A percentile compares a stretch with the other conserved stretches of the same genome.
phyloP scores from a whole-genome alignment of 2,113 vertebrate species.

The Egretta garzetta region DNA sequence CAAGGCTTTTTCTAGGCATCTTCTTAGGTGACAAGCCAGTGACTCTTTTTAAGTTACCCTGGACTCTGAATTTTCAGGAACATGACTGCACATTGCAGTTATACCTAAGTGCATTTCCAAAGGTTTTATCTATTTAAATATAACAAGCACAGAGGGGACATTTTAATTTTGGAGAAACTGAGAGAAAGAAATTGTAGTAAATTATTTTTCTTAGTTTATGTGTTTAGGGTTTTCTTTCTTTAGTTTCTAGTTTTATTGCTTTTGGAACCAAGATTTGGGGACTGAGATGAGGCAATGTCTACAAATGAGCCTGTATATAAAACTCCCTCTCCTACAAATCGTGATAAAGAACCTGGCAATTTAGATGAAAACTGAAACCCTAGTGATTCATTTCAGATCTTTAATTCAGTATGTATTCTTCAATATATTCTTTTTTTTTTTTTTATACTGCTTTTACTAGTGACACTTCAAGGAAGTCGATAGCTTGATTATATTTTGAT shows the following conservation, averaged over 20 bases:
- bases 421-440: background rate
- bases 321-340: background rate
- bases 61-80: background rate
- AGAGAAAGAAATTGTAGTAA: background rate
- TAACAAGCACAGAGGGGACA: background rate
- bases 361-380: background rate
- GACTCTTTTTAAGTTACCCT: background rate
- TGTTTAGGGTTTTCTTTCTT: background rate
- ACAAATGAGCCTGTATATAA: background rate
- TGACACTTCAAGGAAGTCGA: background rate
- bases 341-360: background rate
- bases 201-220: background rate
- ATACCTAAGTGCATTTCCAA: background rate
- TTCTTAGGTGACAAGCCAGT: background rate
- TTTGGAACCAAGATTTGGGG: background rate
- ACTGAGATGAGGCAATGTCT: background rate
- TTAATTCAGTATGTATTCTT: background rate
- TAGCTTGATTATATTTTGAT: background rate
- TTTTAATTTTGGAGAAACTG: background rate
- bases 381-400: background rate
- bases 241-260: background rate
- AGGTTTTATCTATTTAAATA: background rate
- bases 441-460: background rate
- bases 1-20: background rate
- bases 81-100: background rate